These are phyloP conservation scores for Gymnobelideus leadbeateri DNA, from an alignment of 2,113 vertebrate species.

Conservation along the genomic window DNA sequence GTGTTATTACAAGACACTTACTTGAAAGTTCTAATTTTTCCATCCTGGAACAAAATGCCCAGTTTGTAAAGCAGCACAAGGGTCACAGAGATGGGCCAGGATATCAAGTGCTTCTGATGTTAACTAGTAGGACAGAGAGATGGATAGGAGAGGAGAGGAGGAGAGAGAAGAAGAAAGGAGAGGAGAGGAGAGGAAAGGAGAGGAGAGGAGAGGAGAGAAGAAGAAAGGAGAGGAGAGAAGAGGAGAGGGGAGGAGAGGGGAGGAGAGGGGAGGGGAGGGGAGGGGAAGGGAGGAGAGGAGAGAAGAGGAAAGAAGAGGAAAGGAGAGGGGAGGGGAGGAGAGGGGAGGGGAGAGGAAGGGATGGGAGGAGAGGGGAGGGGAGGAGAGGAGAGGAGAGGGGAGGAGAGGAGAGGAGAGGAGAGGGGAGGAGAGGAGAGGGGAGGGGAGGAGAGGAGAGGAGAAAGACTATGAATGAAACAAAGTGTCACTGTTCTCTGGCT, in stretches of 20 bases:
- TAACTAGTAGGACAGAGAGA: background rate
- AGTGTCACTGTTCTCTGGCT: background rate
- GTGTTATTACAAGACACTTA: background rate
- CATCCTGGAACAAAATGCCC: background rate
- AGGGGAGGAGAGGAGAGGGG: background rate
- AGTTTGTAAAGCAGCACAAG: background rate
- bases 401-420: background rate
- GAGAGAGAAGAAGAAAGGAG: background rate
- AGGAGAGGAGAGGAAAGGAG: background rate
- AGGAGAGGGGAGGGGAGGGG: background rate
- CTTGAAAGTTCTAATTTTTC: background rate
- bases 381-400: background rate
- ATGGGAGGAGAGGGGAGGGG: too few relatives aligned
- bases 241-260: too few relatives aligned
- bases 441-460: background rate
- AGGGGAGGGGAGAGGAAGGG: background rate
- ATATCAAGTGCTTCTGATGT: background rate
- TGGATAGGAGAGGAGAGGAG: background rate
- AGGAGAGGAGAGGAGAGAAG: too few relatives aligned
- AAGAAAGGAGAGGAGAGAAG: too few relatives aligned
- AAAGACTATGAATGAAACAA: background rate
- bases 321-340: background rate
- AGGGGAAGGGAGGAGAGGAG: background rate
- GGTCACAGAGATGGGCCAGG: fast-evolving
- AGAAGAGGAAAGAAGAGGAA: too few relatives aligned